phyloP scores from a whole-genome alignment of 2,888 invertebrate species.

The Ptycholaimellus sp. region DNA sequence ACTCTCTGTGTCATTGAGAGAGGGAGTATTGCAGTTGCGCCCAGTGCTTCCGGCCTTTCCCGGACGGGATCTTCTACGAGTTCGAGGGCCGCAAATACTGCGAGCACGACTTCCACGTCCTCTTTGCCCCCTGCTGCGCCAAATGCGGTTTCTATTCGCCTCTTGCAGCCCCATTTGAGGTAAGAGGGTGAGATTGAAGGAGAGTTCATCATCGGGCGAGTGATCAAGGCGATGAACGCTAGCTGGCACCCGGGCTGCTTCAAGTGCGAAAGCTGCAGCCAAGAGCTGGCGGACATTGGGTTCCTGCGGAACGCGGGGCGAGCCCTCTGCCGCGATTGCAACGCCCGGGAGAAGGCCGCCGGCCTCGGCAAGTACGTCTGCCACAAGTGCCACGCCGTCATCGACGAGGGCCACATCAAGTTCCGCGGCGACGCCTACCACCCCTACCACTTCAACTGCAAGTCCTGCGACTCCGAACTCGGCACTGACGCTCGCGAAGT shows the following conservation, averaged over 20 bases:
- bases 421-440: slow-evolving; percentile 74
- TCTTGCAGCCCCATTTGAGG: too few species aligned
- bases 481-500: too few species aligned
- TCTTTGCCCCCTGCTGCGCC: slow-evolving; percentile 67
- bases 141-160: too few species aligned
- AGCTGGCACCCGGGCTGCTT: slow-evolving; percentile 98
- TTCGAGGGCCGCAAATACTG: slow-evolving; percentile 98
- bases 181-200: too few species aligned
- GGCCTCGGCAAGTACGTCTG: slow-evolving; percentile 76
- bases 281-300: slow-evolving; percentile 77
- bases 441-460: slow-evolving; percentile 95
- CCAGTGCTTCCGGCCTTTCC: slow-evolving; percentile 91
- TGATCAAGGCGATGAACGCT: slow-evolving; percentile 95
- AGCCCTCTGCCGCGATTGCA: slow-evolving; percentile 79
- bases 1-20: too few species aligned
- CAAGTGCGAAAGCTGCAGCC: slow-evolving; percentile 71
- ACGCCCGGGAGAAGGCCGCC: slow-evolving; percentile 76
- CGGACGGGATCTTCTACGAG: slow-evolving; percentile 89
- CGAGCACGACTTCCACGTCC: slow-evolving; percentile 89
- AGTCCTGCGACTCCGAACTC: slow-evolving; percentile 37
- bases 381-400: slow-evolving; percentile 39
- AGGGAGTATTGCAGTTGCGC: slow-evolving; percentile 45
- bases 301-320: slow-evolving; percentile 53
- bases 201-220: slow-evolving; percentile 90
- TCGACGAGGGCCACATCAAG: slow-evolving; percentile 34